Percentiles rank a stretch among this genome's conserved stretches.
These are phyloP conservation scores for Eupeodes latifasciatus DNA, from an alignment of 2,888 invertebrate genomes.

Conservation along the genomic window DNA sequence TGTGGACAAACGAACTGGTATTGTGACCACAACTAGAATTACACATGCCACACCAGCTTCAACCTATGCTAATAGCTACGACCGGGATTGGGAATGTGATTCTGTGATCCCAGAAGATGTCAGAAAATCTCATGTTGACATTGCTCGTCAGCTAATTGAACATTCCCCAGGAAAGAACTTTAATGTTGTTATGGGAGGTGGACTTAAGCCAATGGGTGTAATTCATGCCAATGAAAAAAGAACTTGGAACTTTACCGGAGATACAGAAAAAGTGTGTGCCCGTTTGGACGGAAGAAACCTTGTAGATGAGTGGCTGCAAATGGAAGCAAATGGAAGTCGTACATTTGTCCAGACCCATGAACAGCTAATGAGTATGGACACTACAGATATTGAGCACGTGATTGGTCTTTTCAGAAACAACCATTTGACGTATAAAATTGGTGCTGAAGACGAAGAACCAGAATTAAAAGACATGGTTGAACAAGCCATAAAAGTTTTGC, in stretches of 20 bases:
- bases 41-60: conserved; percentile 88
- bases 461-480: conserved; percentile 86
- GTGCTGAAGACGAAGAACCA: conserved; percentile 85
- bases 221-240: conserved; percentile 64
- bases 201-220: conserved; percentile 84
- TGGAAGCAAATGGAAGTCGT: conserved; percentile 81
- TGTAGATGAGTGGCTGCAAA: conserved; percentile 85
- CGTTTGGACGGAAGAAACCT: conserved; percentile 86
- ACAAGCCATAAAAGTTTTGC: conserved; percentile 85
- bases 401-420: conserved; percentile 86
- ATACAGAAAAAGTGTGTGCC: conserved; percentile 82
- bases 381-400: conserved; percentile 84
- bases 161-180: conserved; percentile 86
- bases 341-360: conserved; percentile 83
- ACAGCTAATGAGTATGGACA: conserved; percentile 83
- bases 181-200: conserved; percentile 88
- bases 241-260: conserved; percentile 79
- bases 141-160: conserved; percentile 87
- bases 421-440: conserved; percentile 86
- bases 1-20: conserved; percentile 86
- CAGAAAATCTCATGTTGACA: conserved; percentile 83
- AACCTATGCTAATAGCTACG: conserved; percentile 85
- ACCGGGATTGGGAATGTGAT: conserved; percentile 87
- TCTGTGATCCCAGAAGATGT: conserved; percentile 81
- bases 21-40: conserved; percentile 88